These are phyloP conservation scores for Pterobdella sp. DNA, from an alignment of 2,888 invertebrate species.

Conservation along the genomic window DNA sequence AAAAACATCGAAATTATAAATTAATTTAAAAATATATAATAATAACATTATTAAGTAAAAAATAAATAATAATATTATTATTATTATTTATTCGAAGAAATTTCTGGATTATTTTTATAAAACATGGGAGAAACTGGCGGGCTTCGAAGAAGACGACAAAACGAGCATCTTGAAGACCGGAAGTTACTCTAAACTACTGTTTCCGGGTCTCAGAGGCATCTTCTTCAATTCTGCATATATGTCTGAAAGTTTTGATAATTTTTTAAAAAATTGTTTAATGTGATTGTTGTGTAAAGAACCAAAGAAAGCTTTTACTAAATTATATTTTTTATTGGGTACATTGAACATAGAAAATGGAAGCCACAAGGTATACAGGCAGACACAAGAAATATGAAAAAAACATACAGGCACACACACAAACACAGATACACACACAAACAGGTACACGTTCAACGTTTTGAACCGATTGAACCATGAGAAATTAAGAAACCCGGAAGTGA, in stretches of 20 bases:
- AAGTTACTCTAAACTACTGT: conserved; percentile 29
- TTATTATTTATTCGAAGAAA: conserved; percentile 18
- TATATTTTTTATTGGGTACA: too few species aligned
- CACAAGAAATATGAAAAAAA: too few species aligned
- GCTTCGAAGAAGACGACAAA: neutral
- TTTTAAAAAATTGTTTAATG: too few species aligned
- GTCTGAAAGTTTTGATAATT: too few species aligned
- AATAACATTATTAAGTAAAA: too few species aligned
- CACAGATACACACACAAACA: conserved; percentile 1
- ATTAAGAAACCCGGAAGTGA: conserved; percentile 5
- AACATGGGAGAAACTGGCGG: conserved; percentile 3
- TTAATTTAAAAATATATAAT: too few species aligned
- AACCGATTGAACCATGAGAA: conserved; percentile 28
- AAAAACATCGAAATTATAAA: too few species aligned
- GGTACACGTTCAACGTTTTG: conserved; percentile 34
- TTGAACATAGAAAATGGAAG: too few species aligned
- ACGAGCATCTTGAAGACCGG: conserved; percentile 17
- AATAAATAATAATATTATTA: too few species aligned
- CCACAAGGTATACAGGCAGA: too few species aligned
- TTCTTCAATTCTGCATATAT: conserved; percentile 35
- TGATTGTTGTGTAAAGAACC: too few species aligned
- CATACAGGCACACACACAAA: neutral
- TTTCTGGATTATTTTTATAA: conserved; percentile 2
- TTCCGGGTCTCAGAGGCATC: conserved; percentile 32
- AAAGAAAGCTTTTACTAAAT: too few species aligned